A percentile compares a stretch with the other conserved stretches of the same genome.
Conservation (phyloP, 2,113 vertebrate species). For the Thryonomys swinderianus region DNA sequence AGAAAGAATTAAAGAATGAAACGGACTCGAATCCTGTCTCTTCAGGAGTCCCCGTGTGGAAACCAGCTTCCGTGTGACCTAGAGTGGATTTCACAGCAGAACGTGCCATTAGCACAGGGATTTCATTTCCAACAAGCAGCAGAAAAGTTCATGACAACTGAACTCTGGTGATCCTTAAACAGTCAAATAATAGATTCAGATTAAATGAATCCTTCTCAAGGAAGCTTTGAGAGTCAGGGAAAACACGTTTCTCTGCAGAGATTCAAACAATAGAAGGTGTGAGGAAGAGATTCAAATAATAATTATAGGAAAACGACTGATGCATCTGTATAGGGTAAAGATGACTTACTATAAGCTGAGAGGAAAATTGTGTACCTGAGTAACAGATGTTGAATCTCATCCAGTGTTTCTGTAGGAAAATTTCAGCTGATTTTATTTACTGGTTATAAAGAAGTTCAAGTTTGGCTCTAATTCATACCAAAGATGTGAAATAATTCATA, state of each 20-base stretch:
- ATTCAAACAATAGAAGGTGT: neutral
- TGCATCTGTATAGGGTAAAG: neutral
- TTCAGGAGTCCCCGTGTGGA: neutral
- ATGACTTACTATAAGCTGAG: neutral
- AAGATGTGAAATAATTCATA: neutral
- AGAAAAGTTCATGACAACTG: neutral
- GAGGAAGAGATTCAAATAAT: neutral
- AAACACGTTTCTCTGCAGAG: neutral
- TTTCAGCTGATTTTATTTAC: neutral
- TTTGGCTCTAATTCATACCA: neutral
- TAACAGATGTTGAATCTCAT: neutral
- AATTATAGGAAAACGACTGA: neutral
- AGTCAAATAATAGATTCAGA: neutral
- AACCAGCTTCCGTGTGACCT: neutral
- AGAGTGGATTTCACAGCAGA: neutral
- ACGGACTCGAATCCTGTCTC: neutral
- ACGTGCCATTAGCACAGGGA: too few relatives aligned
- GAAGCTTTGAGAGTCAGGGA: neutral
- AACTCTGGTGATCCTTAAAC: neutral
- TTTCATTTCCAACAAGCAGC: neutral
- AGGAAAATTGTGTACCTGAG: neutral
- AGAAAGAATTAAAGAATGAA: conserved; percentile 7
- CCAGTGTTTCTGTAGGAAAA: neutral
- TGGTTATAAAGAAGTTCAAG: neutral
- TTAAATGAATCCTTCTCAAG: neutral